Conservation (phyloP, 2,797 vertebrate species). For the Lithobates pipiens region DNA sequence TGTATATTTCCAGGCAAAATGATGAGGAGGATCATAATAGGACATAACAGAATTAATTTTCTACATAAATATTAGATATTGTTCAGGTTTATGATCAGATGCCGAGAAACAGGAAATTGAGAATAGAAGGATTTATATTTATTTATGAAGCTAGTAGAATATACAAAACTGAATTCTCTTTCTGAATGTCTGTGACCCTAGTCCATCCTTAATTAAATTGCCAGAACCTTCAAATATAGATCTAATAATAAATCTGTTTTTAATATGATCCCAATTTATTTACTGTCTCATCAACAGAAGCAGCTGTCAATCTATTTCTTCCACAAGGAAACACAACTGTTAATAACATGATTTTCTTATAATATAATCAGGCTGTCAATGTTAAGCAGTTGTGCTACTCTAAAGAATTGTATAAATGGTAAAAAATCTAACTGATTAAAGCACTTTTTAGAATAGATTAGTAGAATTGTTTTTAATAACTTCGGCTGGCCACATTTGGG, state of each 20-base stretch:
- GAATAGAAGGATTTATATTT: slow-evolving; percentile 54
- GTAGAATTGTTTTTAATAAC: background rate
- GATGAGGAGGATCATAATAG: slow-evolving; percentile 5
- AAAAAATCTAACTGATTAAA: background rate
- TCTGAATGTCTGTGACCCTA: slow-evolving; percentile 45
- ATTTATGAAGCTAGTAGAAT: slow-evolving; percentile 51
- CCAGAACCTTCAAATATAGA: slow-evolving; percentile 14
- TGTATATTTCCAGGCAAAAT: background rate
- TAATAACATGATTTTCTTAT: background rate
- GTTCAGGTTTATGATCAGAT: slow-evolving; percentile 17
- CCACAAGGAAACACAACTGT: background rate
- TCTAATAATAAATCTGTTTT: slow-evolving; percentile 29
- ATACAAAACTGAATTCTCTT: slow-evolving; percentile 38
- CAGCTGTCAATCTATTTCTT: slow-evolving; percentile 4
- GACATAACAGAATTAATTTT: slow-evolving; percentile 47
- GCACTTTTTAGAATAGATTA: background rate
- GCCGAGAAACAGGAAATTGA: slow-evolving; percentile 51
- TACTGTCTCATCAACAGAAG: background rate
- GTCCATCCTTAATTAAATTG: slow-evolving; percentile 43
- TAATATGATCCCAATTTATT: slow-evolving; percentile 21
- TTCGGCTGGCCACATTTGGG: background rate
- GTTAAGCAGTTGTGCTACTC: background rate
- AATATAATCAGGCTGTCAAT: background rate
- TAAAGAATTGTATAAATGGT: background rate
- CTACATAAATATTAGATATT: slow-evolving; percentile 24